A percentile compares a stretch with the other conserved stretches of the same genome.
Conservation (phyloP, 1,140 invertebrate species). For the Colletes gigas region DNA sequence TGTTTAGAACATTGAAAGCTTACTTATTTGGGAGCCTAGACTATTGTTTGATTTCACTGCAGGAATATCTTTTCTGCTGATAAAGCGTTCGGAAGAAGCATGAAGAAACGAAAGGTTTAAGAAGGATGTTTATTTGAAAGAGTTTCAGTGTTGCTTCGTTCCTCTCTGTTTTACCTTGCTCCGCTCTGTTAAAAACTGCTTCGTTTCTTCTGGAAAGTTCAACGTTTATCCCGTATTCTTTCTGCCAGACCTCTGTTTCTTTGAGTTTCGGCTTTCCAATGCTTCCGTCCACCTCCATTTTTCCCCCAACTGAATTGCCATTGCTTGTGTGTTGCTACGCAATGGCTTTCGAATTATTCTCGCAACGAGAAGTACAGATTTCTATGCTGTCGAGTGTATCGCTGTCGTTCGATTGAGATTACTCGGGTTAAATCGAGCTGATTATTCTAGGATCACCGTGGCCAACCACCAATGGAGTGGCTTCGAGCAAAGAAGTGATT, state of each 20-base stretch:
- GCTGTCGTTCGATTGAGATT: background rate
- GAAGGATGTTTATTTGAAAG: background rate
- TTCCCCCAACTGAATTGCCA: background rate
- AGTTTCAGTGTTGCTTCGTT: background rate
- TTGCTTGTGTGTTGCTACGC: background rate
- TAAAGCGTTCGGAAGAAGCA: too few relatives aligned
- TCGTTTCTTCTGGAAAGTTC: too few relatives aligned
- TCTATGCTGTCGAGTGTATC: background rate
- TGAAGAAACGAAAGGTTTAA: too few relatives aligned
- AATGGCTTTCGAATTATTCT: background rate
- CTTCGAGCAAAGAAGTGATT: constrained; percentile 73
- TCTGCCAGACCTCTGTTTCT: background rate
- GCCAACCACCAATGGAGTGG: constrained; percentile 73
- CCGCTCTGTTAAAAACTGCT: background rate
- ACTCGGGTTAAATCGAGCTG: constrained; percentile 16
- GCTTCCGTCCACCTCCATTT: background rate
- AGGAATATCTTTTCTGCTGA: too few relatives aligned
- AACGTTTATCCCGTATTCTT: background rate
- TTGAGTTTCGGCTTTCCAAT: background rate
- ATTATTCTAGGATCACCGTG: constrained; percentile 74
- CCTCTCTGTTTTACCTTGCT: too few relatives aligned
- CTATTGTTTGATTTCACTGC: too few relatives aligned
- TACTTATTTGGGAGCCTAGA: too few relatives aligned
- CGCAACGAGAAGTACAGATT: background rate
- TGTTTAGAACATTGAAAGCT: too few relatives aligned